Base-by-base conservation (phyloP, 2,888 invertebrate genomes). In the Baccha elongata region DNA sequence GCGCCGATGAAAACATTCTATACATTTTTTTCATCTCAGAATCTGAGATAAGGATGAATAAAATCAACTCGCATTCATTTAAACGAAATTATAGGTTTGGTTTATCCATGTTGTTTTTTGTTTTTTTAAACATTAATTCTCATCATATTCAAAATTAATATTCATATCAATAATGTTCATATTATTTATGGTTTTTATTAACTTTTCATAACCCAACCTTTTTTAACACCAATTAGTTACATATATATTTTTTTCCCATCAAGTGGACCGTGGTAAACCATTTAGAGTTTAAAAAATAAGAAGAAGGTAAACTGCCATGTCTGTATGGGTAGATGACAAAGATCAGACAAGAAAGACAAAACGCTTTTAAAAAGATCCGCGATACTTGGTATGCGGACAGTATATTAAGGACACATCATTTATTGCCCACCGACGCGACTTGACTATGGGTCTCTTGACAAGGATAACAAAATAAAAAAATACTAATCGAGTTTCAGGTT, bases 31-130 rank as follows among this genome's bases (percentile, higher is more conserved):
- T n/a, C n/a, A n/a, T n/a, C n/a, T n/a, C n/a, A n/a, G n/a, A n/a
- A n/a, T n/a, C 29, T 32, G 29, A 8, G 15, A 52, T 29, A 52
- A 52, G 32, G 17, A 52, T 52, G 11, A 52, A 32, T 17, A 17
- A 17, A 52, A 32, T 29, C 6, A 52, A 15, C 10, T 50, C 32
- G 17, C 7, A 29, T 5, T 23, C 5, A 23, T 4, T 23, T 7
- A 8, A 32, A 32, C 29, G 29, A 32, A 7, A 32, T 32, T 32
- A 32, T 32, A 32, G 13, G 13, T 50, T 23, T 23, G 13, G 26
- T n/a, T 29, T 6, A 5, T 50, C 13, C 15, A 10, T 50, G 15
- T 21, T 5, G 8, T 1, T 13, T 23, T 48, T 50, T 4, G 4
- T 0, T 15, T 11, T 50, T 15, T 50, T 29, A 29, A 7, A 8